Base-by-base conservation (phyloP, 2,797 vertebrate species). In the Nannoperca obscura region DNA sequence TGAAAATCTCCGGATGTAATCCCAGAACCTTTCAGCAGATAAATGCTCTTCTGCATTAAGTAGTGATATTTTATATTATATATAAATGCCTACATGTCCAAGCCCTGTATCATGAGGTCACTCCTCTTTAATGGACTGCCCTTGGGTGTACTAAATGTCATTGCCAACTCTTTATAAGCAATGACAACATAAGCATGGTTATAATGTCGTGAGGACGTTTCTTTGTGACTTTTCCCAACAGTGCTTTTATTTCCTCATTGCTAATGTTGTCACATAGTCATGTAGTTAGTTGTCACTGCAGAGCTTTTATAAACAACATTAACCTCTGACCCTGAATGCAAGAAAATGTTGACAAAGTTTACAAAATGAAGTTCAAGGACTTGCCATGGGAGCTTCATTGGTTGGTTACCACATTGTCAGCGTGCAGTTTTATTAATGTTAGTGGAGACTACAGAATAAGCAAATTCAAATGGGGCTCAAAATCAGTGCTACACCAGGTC, bases 1-100 rank as follows among this genome's bases (percentile, higher is more conserved):
- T 88, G 72, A 74, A 88, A 82, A 76, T 71, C 66, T 83, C 71
- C 76, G 22, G 62, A 72, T 86, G 22, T 53, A 63, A 74, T 88
- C 38, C 65, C 54, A 73, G 55, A 85, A 76, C 57, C 59, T 88
- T 84, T 86, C 67, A 87, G 65, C 68, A 62, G 74, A 79, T 76
- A 53, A 76, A 75, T 42, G 11, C 32, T 14, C 69, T 38, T 58
- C 62, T 61, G 58, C 72, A 27, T 71, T 50, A 20, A 40, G 74
- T 76, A 42, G 76, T 47, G 36, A 52, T 71, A 53, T 24, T 49
- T 85, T 66, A 74, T 68, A 85, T 24, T 49, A 85, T 66, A 74
- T 68, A 85, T 86, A 46, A 79, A 84, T 73, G 58, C 8, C 50
- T 38, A 8, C 52, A 27, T 64, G 74, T 89, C 40, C 66, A 76